Evolutionary conservation across 2,113 vertebrate species (phyloP), one percentile per base, ranked within the genome.

Genomic region (Cacatua alba): DNA sequence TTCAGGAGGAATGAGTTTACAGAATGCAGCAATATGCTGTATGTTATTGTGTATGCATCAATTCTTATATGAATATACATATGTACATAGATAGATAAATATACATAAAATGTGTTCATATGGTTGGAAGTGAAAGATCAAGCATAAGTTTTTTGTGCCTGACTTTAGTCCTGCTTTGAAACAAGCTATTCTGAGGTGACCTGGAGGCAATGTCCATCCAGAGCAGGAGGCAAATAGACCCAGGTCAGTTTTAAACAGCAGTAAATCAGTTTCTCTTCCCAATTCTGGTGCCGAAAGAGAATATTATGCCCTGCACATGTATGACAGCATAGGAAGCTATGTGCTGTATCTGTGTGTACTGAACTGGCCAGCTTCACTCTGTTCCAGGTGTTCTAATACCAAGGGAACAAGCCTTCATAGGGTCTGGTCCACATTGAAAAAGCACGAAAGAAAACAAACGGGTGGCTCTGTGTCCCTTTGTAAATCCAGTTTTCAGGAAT

Each of bases 241-340:
- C 55, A 35, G 43, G 29, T 51, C 51, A 71, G 17, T 86, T 93
- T 93, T 67, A 79, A 9, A 1, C 7, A 3, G 41, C 29, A 23
- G 15, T 63, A 64, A 39, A 25, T 44, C 31, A 3, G 23, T 48
- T 89, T 92, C 0, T 5, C 4, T 51, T 57, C 46, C 63, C 43
- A 24, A 3, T 87, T 72, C 19, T 74, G 24, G 5, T 83, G 26
- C 33, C 59, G 28, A 77, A 92, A 55, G 43, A 65, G 33, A 51
- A 17, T n/a, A 17, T 8, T 7, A 20, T 77, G 33, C 64, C 33
- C 21, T 59, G 31, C 49, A 35, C 17, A 7, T 33, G 16, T 0
- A 1, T 35, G 46, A 41, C 25, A 71, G 25, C 1, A 0, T 20
- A 48, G 53, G 23, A 51, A 59, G 46, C 20, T 29, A 1, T 0